phyloP scores from a whole-genome alignment of 2,888 invertebrate genomes.

The Geotrupes spiniger region DNA sequence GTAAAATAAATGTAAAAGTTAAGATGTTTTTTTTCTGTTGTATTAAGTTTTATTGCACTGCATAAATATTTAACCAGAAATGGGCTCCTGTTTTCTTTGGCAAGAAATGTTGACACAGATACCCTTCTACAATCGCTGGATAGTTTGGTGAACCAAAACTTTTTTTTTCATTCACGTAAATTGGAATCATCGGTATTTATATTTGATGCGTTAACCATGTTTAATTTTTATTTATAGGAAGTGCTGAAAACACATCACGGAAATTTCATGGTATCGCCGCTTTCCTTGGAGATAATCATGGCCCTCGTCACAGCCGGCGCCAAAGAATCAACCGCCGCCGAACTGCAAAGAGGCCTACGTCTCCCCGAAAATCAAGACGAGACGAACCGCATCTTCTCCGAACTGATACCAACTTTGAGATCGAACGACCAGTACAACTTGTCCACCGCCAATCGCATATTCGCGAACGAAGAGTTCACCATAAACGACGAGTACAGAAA shows the following conservation, averaged over 20 bases:
- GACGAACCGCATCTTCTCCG: conserved; percentile 21
- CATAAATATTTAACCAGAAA: too few relatives aligned
- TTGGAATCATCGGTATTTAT: too few relatives aligned
- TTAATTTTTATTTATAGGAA: conserved; percentile 30
- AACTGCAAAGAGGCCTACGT: conserved; percentile 29
- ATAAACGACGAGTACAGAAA: conserved; percentile 57
- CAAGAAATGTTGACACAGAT: too few relatives aligned
- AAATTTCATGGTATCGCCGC: conserved; percentile 41
- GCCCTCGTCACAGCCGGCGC: conserved; percentile 41
- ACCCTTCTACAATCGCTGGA: too few relatives aligned
- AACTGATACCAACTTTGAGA: conserved; percentile 21
- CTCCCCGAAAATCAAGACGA: conserved; percentile 24
- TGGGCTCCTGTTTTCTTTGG: too few relatives aligned
- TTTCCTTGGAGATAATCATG: conserved; percentile 41
- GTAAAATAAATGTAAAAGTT: too few relatives aligned
- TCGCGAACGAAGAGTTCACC: conserved; percentile 54
- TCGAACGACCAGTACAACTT: conserved; percentile 27
- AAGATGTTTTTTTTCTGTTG: too few relatives aligned
- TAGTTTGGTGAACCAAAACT: too few relatives aligned
- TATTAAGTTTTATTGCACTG: too few relatives aligned
- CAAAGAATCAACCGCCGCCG: conserved; percentile 36
- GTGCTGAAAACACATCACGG: conserved; percentile 23
- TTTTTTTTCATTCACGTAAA: too few relatives aligned
- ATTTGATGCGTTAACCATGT: too few relatives aligned
- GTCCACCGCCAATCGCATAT: conserved; percentile 56